Conservation (phyloP, 2,113 vertebrate genomes). For the Girardinichthys multiradiatus region DNA sequence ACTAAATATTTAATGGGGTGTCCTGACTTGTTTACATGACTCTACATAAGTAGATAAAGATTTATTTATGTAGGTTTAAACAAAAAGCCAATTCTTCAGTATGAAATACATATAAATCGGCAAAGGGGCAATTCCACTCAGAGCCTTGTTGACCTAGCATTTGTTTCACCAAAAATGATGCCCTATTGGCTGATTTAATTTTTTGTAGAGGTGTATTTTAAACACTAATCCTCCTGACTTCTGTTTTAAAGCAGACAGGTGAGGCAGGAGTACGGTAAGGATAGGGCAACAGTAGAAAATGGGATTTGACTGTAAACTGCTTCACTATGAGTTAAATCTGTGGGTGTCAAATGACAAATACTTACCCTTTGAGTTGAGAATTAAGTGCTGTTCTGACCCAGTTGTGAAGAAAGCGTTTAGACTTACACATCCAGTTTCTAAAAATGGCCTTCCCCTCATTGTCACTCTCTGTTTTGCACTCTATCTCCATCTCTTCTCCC, state of each 20-base stretch:
- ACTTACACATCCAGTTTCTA: conserved; percentile 60
- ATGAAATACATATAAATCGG: too few relatives aligned
- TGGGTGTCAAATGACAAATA: conserved; percentile 13
- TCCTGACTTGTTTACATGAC: too few relatives aligned
- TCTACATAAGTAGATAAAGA: too few relatives aligned
- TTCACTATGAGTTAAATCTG: conserved; percentile 19
- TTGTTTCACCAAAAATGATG: neutral
- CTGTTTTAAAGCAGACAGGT: neutral
- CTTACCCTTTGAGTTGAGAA: conserved; percentile 35
- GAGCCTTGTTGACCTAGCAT: neutral
- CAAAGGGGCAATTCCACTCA: too few relatives aligned
- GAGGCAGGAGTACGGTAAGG: neutral
- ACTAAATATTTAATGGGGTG: too few relatives aligned
- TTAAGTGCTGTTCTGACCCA: conserved; percentile 65
- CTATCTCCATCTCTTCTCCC: conserved; percentile 49
- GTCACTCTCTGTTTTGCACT: conserved; percentile 56
- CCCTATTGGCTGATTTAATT: neutral
- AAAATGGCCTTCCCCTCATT: conserved; percentile 66
- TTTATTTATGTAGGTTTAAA: too few relatives aligned
- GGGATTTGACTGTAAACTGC: conserved; percentile 20
- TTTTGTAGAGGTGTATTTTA: neutral
- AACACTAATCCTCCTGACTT: neutral
- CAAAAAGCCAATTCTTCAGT: too few relatives aligned
- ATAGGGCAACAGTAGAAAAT: neutral
- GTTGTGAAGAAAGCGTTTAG: conserved; percentile 67